These are phyloP conservation scores for Sarcophaga rosellei DNA, from an alignment of 2,888 invertebrate genomes.

Conservation along the genomic window DNA sequence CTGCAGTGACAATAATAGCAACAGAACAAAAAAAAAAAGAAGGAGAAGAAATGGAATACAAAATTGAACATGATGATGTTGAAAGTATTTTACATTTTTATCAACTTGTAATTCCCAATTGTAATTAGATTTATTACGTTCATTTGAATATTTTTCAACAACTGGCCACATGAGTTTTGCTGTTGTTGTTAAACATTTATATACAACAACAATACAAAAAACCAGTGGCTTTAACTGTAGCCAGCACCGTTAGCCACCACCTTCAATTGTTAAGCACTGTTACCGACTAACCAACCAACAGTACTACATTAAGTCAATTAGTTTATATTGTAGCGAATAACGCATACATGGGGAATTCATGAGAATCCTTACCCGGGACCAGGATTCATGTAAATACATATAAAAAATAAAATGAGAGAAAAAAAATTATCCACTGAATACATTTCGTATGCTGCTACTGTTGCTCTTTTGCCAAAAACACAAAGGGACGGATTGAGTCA, in stretches of 20 bases:
- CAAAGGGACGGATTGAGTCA: not conserved
- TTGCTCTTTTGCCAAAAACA: not conserved
- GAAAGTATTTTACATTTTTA: constrained; percentile 61
- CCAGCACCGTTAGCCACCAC: not conserved
- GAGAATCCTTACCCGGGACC: constrained; percentile 2
- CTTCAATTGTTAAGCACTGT: not conserved
- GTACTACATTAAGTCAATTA: constrained; percentile 38
- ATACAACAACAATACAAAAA: not conserved
- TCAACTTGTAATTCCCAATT: constrained; percentile 62
- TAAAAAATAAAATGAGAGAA: constrained; percentile 56
- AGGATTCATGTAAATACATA: constrained; percentile 47
- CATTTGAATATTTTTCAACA: constrained; percentile 61
- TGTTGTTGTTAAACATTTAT: not conserved
- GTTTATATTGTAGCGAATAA: constrained; percentile 8
- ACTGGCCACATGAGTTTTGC: constrained; percentile 51
- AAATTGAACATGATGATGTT: constrained; percentile 1
- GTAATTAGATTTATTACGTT: constrained; percentile 67
- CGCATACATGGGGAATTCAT: not conserved
- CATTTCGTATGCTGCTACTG: not conserved
- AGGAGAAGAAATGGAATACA: not conserved
- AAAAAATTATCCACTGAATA: constrained; percentile 55
- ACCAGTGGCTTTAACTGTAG: not conserved
- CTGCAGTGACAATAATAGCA: not conserved
- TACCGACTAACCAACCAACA: not conserved
- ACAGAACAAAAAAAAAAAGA: not conserved